Percentiles rank a stretch among this genome's conserved stretches.
phyloP scores from a whole-genome alignment of 2,113 vertebrate genomes.

The Oncorhynchus tshawytscha region DNA sequence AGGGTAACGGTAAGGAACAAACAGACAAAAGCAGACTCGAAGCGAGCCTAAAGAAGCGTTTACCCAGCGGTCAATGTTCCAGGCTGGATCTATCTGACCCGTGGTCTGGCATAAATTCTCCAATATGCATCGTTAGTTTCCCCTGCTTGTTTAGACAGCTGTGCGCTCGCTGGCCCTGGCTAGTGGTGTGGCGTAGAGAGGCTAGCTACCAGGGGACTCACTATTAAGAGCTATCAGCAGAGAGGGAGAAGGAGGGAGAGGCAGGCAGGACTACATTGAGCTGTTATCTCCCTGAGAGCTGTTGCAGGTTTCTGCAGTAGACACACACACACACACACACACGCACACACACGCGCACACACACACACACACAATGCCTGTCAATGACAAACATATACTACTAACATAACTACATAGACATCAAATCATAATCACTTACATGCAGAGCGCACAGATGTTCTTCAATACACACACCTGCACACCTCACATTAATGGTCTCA shows the following conservation, averaged over 20 bases:
- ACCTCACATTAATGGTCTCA: background rate
- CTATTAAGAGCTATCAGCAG: conserved; percentile 51
- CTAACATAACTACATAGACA: background rate
- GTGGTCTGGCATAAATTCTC: conserved; percentile 1
- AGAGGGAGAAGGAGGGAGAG: conserved; percentile 32
- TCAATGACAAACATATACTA: background rate
- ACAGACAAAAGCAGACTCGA: background rate
- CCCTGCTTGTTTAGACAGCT: conserved; percentile 33
- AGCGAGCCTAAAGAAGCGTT: background rate
- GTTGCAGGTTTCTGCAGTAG: conserved; percentile 8
- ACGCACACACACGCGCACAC: background rate
- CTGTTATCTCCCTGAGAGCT: conserved; percentile 49
- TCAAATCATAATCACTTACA: background rate
- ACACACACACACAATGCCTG: background rate
- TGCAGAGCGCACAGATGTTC: background rate
- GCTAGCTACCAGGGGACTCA: conserved; percentile 14
- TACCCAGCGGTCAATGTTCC: conserved; percentile 7
- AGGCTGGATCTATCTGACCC: background rate
- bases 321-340: background rate
- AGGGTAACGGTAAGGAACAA: conserved; percentile 1
- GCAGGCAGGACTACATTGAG: conserved; percentile 43
- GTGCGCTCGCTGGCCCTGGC: conserved; percentile 21
- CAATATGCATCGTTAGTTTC: conserved; percentile 14
- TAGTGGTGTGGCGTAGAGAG: conserved; percentile 13
- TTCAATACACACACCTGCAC: background rate